A percentile compares a stretch with the other conserved stretches of the same genome.
Evolutionary conservation across 2,797 vertebrate species (phyloP).

Genomic region (Falco rusticolus): DNA sequence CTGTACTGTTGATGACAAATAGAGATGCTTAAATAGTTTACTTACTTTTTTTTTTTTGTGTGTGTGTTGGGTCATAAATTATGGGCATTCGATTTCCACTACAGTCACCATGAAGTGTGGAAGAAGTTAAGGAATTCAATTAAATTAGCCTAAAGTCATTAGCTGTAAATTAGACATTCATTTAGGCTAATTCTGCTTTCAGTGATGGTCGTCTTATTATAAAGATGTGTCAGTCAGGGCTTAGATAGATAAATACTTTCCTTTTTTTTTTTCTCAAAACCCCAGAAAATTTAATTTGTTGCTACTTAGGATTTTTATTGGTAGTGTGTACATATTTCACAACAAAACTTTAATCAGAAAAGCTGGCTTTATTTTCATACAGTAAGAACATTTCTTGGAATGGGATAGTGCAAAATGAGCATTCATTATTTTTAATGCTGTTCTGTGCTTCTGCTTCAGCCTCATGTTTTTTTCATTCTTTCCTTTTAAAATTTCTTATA

Average conservation of each 20-base stretch:
- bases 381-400: not conserved
- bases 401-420: not conserved
- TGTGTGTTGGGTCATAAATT: slow-evolving; percentile 80
- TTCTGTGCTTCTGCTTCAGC: not conserved
- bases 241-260: not conserved
- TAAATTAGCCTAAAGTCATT: slow-evolving; percentile 75
- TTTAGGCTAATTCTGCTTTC: slow-evolving; percentile 75
- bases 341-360: slow-evolving; percentile 21
- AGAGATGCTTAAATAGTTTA: slow-evolving; percentile 78
- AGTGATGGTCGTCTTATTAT: slow-evolving; percentile 59
- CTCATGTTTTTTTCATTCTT: not conserved
- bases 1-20: slow-evolving; percentile 73
- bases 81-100: slow-evolving; percentile 75
- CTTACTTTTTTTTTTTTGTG: slow-evolving; percentile 64
- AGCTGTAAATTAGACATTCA: slow-evolving; percentile 72
- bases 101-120: slow-evolving; percentile 61
- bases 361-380: not conserved
- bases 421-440: slow-evolving; percentile 1
- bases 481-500: slow-evolving; percentile 8
- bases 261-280: not conserved
- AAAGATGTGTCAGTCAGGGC: slow-evolving; percentile 46
- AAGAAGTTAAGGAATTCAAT: slow-evolving; percentile 74
- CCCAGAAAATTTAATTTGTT: slow-evolving; percentile 42
- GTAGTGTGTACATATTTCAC: not conserved
- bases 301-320: not conserved